A percentile compares a stretch with the other conserved stretches of the same genome.
Conservation (phyloP, 2,888 invertebrate genomes). For the Hirtodrosophila trivittata region DNA sequence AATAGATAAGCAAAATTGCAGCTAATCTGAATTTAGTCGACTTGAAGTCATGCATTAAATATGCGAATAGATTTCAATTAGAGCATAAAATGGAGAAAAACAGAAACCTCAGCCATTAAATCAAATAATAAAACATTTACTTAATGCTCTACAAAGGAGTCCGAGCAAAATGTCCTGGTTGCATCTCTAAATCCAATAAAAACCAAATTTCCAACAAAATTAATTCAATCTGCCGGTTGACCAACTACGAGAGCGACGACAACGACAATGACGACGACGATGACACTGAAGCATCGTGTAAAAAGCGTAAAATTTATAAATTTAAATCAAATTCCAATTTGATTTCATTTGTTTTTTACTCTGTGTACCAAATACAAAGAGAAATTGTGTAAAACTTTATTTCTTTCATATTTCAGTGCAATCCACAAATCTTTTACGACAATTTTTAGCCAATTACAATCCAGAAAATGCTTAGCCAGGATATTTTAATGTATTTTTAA, state of each 20-base stretch:
- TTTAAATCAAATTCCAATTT: constrained; percentile 48
- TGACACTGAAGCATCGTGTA: constrained; percentile 48
- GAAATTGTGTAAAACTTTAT: constrained; percentile 11
- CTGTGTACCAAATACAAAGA: constrained; percentile 12
- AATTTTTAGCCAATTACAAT: too few relatives aligned
- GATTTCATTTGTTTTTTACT: constrained; percentile 4
- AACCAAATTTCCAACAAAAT: constrained; percentile 39
- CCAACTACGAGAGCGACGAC: constrained; percentile 12
- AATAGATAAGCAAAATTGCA: constrained; percentile 22
- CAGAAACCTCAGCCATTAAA: constrained; percentile 1
- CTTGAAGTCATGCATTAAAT: constrained; percentile 15
- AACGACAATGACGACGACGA: constrained; percentile 18
- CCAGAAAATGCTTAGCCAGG: too few relatives aligned
- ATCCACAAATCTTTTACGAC: too few relatives aligned
- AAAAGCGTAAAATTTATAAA: constrained; percentile 34
- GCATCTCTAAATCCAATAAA: constrained; percentile 44
- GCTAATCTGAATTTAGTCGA: constrained; percentile 4
- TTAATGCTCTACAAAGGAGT: background rate
- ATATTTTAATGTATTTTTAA: too few relatives aligned
- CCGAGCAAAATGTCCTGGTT: constrained; percentile 6
- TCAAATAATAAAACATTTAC: constrained; percentile 9
- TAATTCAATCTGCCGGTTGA: constrained; percentile 44
- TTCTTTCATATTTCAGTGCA: too few relatives aligned
- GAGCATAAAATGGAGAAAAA: background rate
- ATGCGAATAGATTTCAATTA: constrained; percentile 34